Evolutionary conservation across 1,140 invertebrate genomes (phyloP).

Genomic region (Sipha flava): DNA sequence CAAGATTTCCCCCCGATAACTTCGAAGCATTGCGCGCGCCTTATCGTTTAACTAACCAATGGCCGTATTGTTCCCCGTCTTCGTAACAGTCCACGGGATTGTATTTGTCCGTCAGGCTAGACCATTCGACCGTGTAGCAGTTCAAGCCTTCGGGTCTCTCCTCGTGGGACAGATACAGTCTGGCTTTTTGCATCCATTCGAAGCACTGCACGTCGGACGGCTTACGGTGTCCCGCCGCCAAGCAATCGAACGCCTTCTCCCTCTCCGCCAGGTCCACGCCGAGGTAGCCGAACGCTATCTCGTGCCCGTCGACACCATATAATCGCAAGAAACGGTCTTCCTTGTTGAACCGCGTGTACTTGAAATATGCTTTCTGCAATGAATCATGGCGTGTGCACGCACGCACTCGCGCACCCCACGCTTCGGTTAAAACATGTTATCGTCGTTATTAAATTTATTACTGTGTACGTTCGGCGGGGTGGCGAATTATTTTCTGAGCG

Average conservation of each 20-base stretch:
- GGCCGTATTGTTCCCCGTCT: slow-evolving; percentile 40
- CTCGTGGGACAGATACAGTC: slow-evolving; percentile 56
- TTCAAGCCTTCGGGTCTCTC: slow-evolving; percentile 41
- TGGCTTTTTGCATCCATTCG: slow-evolving; percentile 67
- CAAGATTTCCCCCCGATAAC: no score
- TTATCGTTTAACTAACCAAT: slow-evolving; percentile 37
- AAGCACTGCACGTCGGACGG: slow-evolving; percentile 56
- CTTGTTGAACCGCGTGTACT: slow-evolving; percentile 73
- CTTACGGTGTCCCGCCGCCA: slow-evolving; percentile 52
- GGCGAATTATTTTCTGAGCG: no score
- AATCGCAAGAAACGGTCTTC: slow-evolving; percentile 65
- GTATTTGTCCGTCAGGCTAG: slow-evolving; percentile 54
- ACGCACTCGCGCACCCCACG: no score
- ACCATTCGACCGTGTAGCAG: slow-evolving; percentile 77
- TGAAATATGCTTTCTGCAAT: slow-evolving; percentile 66
- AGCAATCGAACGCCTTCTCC: slow-evolving; percentile 60
- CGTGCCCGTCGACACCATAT: slow-evolving; percentile 58
- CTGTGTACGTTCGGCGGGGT: no score
- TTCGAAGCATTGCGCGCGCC: no score
- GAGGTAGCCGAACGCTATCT: slow-evolving; percentile 61
- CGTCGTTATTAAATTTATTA: no score
- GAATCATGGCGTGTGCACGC: background rate
- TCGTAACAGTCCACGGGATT: slow-evolving; percentile 71
- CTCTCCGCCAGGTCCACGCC: slow-evolving; percentile 51
- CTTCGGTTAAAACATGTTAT: background rate